phyloP scores from a whole-genome alignment of 2,888 invertebrate species.

The Latrodectus hesperus region DNA sequence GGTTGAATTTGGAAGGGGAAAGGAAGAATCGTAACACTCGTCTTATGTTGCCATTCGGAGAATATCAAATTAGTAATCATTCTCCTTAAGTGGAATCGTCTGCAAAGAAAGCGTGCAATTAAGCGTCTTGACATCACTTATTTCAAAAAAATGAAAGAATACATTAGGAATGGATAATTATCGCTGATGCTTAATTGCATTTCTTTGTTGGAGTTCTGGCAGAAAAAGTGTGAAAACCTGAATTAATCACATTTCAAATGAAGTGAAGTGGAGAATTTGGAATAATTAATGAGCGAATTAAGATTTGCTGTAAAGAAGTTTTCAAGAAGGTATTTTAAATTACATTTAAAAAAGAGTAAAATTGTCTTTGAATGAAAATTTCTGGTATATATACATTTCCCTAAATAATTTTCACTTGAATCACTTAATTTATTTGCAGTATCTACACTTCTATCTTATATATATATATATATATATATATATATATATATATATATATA shows the following conservation, averaged over 20 bases:
- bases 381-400: too few relatives aligned
- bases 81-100: slow-evolving; percentile 2
- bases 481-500: too few relatives aligned
- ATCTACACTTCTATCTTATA: too few relatives aligned
- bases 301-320: too few relatives aligned
- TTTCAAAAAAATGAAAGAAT: background rate
- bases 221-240: slow-evolving; percentile 4
- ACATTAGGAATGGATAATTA: slow-evolving; percentile 14
- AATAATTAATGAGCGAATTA: slow-evolving; percentile 22
- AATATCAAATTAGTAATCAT: slow-evolving; percentile 14
- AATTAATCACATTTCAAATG: slow-evolving; percentile 20
- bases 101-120: slow-evolving; percentile 16
- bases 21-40: background rate
- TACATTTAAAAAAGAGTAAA: too few relatives aligned
- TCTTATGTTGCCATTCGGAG: background rate
- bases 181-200: slow-evolving; percentile 15
- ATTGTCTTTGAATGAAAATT: too few relatives aligned
- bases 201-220: slow-evolving; percentile 8
- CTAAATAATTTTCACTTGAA: too few relatives aligned
- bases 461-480: too few relatives aligned
- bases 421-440: too few relatives aligned
- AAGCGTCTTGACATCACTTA: slow-evolving; percentile 9
- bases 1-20: background rate
- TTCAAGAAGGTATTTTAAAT: too few relatives aligned
- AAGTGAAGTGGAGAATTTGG: background rate